phyloP scores from a whole-genome alignment of 2,888 invertebrate genomes.

The Scaptodrosophila latifasciaeformis region DNA sequence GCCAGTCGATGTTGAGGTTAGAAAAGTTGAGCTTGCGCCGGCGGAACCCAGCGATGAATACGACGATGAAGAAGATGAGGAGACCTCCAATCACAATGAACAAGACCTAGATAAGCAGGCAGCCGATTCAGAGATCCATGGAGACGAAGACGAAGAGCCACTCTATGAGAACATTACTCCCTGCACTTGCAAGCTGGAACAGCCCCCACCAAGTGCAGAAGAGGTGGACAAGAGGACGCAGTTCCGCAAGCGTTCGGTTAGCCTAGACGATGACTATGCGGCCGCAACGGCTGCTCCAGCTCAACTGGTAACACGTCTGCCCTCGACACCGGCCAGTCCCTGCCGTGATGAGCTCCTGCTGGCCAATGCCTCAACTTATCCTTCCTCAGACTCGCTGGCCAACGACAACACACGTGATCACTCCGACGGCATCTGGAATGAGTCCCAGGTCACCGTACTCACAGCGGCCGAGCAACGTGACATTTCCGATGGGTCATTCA shows the following conservation, averaged over 20 bases:
- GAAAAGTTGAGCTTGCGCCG: slow-evolving; percentile 44
- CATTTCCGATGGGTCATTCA: slow-evolving; percentile 74
- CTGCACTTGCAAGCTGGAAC: slow-evolving; percentile 73
- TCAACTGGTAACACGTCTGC: slow-evolving; percentile 74
- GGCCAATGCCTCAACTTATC: slow-evolving; percentile 82
- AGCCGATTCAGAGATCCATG: background rate
- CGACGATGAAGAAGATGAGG: slow-evolving; percentile 29
- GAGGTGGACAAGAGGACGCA: slow-evolving; percentile 77
- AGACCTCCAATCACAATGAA: slow-evolving; percentile 10
- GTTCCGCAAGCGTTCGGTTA: slow-evolving; percentile 85
- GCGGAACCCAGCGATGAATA: slow-evolving; percentile 25
- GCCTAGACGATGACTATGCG: slow-evolving; percentile 78
- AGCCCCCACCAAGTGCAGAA: slow-evolving; percentile 40
- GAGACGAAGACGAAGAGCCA: slow-evolving; percentile 44
- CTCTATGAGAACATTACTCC: slow-evolving; percentile 70
- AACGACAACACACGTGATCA: slow-evolving; percentile 87
- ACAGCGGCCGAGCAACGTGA: slow-evolving; percentile 79
- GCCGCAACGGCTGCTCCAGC: slow-evolving; percentile 50
- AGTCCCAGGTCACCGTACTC: slow-evolving; percentile 89
- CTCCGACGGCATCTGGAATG: slow-evolving; percentile 92
- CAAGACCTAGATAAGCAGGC: slow-evolving; percentile 27
- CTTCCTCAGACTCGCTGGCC: slow-evolving; percentile 88
- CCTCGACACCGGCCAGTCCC: slow-evolving; percentile 82
- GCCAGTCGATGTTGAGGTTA: slow-evolving; percentile 41
- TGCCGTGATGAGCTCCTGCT: slow-evolving; percentile 76